A percentile compares a stretch with the other conserved stretches of the same genome.
phyloP scores from a whole-genome alignment of 2,113 vertebrate genomes.

The Lepisosteus oculatus region DNA sequence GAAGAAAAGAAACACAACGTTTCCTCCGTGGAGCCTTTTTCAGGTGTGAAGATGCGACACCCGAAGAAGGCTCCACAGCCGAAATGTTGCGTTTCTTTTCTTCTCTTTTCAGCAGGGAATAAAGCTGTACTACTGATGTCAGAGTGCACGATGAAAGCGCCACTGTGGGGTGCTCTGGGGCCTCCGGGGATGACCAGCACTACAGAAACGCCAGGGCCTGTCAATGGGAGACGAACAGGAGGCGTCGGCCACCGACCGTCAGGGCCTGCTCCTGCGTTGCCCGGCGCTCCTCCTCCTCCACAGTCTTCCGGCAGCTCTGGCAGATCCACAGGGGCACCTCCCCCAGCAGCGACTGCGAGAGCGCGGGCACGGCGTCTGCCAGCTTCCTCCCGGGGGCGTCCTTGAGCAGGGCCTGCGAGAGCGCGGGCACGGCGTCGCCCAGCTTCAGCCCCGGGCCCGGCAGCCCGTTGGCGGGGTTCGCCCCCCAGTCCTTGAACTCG shows the following conservation, averaged over 20 bases:
- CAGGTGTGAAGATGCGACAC: too few relatives aligned
- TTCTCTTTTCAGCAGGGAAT: too few relatives aligned
- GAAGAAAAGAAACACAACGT: too few relatives aligned
- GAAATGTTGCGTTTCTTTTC: too few relatives aligned
- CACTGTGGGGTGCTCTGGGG: too few relatives aligned
- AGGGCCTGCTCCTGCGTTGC: constrained; percentile 82
- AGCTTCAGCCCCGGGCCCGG: constrained; percentile 83
- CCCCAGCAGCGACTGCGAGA: constrained; percentile 93
- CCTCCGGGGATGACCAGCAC: too few relatives aligned
- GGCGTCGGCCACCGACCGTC: constrained; percentile 63
- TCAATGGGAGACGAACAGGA: too few relatives aligned
- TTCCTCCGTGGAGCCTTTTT: too few relatives aligned
- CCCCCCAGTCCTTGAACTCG: constrained; percentile 94
- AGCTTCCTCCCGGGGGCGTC: constrained; percentile 81
- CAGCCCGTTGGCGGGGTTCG: constrained; percentile 81
- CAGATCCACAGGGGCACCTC: constrained; percentile 98
- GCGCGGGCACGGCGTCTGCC: constrained; percentile 89
- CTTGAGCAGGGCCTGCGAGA: constrained; percentile 90
- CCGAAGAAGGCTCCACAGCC: too few relatives aligned
- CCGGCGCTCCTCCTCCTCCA: constrained; percentile 93
- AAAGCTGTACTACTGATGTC: too few relatives aligned
- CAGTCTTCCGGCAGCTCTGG: constrained; percentile 94
- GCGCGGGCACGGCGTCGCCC: constrained; percentile 78
- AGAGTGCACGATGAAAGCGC: too few relatives aligned
- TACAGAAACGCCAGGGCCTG: too few relatives aligned